Percentiles rank a stretch among this genome's conserved stretches.
Conservation (phyloP, 2,888 invertebrate genomes). For the Nemoura dubitans region DNA sequence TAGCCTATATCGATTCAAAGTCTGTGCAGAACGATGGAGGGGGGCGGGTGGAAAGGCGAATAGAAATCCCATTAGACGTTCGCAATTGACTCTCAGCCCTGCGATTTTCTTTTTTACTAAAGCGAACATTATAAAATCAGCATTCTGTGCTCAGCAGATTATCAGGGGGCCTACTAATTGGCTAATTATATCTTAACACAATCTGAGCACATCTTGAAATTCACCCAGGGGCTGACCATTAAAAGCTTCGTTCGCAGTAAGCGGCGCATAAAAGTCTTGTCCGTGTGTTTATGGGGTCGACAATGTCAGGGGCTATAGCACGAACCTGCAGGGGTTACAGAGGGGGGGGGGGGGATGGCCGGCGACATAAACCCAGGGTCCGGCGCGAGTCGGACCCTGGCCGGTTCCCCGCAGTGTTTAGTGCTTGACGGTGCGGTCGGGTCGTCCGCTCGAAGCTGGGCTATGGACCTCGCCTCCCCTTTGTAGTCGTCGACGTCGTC, state of each 20-base stretch:
- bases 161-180: neutral
- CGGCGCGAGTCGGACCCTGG: too few species aligned
- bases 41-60: neutral
- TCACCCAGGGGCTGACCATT: neutral
- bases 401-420: neutral
- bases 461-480: neutral
- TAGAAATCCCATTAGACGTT: slow-evolving; percentile 13
- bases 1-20: slow-evolving; percentile 21
- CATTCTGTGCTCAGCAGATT: neutral
- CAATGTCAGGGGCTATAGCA: neutral
- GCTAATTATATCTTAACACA: slow-evolving; percentile 12
- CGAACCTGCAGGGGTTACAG: neutral
- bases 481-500: neutral
- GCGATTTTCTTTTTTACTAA: neutral
- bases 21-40: neutral
- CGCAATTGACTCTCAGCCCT: neutral
- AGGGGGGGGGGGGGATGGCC: neutral
- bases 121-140: neutral
- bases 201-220: neutral
- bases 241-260: neutral
- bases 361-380: too few species aligned
- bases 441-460: neutral
- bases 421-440: neutral
- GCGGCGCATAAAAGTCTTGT: neutral
- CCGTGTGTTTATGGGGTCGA: slow-evolving; percentile 3